Conservation (phyloP, 2,113 vertebrate genomes). For the Scomber scombrus region DNA sequence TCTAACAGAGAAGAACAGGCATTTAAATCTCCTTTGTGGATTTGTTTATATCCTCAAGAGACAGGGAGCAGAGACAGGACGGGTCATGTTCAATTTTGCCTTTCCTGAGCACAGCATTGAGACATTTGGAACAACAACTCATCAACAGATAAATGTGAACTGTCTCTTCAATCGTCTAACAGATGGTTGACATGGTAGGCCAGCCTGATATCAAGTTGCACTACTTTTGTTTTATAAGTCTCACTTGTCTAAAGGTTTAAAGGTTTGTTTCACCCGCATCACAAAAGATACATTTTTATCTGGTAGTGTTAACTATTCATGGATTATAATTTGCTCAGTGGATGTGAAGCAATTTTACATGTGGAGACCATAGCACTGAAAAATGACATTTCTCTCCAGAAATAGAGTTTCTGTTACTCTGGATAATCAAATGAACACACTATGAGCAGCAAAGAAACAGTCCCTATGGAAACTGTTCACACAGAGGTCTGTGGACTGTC, state of each 20-base stretch:
- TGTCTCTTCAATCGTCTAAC: background rate
- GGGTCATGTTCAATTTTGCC: conserved; percentile 52
- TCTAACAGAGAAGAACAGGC: background rate
- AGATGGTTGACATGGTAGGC: background rate
- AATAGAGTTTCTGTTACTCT: no score
- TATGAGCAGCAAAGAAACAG: no score
- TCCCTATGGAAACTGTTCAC: no score
- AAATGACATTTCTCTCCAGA: no score
- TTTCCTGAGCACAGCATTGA: conserved; percentile 57
- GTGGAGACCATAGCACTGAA: no score
- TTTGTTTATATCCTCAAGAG: conserved; percentile 58
- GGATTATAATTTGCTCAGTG: no score
- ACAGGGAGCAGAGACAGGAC: conserved; percentile 35
- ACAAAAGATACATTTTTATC: no score
- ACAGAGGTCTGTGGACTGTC: no score
- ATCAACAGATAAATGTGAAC: conserved; percentile 35
- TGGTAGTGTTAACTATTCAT: no score
- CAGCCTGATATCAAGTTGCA: background rate
- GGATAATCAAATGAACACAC: no score
- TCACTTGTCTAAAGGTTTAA: background rate
- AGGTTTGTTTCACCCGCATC: no score
- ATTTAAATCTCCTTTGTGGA: conserved; percentile 37
- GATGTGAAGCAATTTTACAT: no score
- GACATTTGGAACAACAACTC: background rate
- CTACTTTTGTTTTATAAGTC: background rate